phyloP scores from a whole-genome alignment of 2,888 invertebrate genomes.

The Lacanobia oleracea region DNA sequence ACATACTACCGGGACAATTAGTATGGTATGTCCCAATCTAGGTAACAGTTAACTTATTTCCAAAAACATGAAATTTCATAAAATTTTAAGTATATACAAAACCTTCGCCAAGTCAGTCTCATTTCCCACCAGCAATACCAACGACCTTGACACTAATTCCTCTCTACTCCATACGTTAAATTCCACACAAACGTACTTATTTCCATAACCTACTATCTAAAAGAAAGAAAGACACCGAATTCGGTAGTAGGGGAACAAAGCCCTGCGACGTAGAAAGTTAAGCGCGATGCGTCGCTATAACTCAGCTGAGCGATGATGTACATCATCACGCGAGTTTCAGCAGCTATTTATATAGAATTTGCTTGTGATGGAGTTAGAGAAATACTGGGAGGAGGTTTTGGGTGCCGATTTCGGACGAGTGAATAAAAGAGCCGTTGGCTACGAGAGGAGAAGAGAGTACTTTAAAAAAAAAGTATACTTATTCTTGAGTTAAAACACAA shows the following conservation, averaged over 20 bases:
- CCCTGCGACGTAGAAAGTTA: slow-evolving; percentile 48
- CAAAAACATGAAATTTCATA: too few species aligned
- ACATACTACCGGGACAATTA: too few species aligned
- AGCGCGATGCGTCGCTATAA: slow-evolving; percentile 52
- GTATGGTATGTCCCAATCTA: too few species aligned
- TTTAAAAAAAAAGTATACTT: too few species aligned
- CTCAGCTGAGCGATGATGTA: slow-evolving; percentile 46
- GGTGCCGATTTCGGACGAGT: too few species aligned
- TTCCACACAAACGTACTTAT: slow-evolving; percentile 14
- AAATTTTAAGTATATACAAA: background rate
- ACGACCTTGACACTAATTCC: slow-evolving; percentile 18
- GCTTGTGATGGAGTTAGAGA: slow-evolving; percentile 14
- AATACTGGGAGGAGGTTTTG: background rate
- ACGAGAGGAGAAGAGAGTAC: too few species aligned
- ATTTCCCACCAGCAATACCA: background rate
- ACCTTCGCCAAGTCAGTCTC: background rate
- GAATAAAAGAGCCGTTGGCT: too few species aligned
- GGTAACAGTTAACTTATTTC: too few species aligned
- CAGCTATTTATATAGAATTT: slow-evolving; percentile 45
- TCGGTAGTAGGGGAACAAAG: slow-evolving; percentile 49
- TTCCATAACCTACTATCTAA: slow-evolving; percentile 33
- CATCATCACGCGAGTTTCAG: slow-evolving; percentile 55
- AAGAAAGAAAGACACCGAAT: slow-evolving; percentile 42
- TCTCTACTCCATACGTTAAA: background rate
- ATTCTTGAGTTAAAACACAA: too few species aligned